Conservation (phyloP, 2,888 invertebrate genomes). For the Leucozona laternaria region DNA sequence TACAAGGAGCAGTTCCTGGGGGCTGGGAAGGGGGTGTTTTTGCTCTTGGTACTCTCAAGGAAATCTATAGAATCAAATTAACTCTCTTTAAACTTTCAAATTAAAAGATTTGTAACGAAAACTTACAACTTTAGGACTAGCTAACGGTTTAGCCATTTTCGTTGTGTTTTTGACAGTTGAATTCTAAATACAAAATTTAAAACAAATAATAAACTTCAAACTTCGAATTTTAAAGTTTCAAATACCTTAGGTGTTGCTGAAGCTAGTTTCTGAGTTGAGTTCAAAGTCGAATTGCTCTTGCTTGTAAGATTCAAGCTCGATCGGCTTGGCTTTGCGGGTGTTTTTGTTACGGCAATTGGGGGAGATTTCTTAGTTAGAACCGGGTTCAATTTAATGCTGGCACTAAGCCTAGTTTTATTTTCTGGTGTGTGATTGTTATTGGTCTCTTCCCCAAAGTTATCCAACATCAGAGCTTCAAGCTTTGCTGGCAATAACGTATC, state of each 20-base stretch:
- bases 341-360: slow-evolving; percentile 47
- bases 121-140: slow-evolving; percentile 52
- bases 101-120: not conserved
- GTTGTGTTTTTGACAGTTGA: slow-evolving; percentile 40
- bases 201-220: not conserved
- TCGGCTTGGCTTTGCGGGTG: slow-evolving; percentile 25
- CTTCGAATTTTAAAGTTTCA: slow-evolving; percentile 4
- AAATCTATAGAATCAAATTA: slow-evolving; percentile 10
- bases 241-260: slow-evolving; percentile 62
- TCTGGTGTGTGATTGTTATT: slow-evolving; percentile 72
- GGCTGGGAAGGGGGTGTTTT: slow-evolving; percentile 32
- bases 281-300: slow-evolving; percentile 74
- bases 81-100: not conserved
- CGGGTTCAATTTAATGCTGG: slow-evolving; percentile 80
- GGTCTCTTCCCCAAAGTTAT: slow-evolving; percentile 72
- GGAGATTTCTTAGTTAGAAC: slow-evolving; percentile 82
- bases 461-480: slow-evolving; percentile 21
- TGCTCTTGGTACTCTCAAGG: slow-evolving; percentile 25
- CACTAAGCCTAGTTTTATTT: slow-evolving; percentile 60
- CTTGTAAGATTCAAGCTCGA: slow-evolving; percentile 69
- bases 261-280: slow-evolving; percentile 35
- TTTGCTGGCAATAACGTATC: slow-evolving; percentile 46
- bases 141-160: slow-evolving; percentile 52
- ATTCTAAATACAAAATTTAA: slow-evolving; percentile 41
- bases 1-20: slow-evolving; percentile 85